Base-by-base conservation (phyloP, 2,113 vertebrate genomes). In the Sakesphorus luctuosus region DNA sequence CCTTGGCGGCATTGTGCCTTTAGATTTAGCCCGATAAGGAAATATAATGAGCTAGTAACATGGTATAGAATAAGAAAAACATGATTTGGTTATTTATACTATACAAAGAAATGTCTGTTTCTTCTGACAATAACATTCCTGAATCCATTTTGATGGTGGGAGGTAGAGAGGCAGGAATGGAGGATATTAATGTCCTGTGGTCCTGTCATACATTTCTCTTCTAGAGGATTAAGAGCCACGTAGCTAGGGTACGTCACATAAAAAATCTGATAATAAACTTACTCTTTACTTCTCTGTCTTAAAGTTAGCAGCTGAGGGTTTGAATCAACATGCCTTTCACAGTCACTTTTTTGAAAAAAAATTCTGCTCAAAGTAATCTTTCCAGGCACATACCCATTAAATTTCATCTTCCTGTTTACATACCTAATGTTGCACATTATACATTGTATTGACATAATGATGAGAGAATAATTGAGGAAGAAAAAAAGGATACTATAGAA, bases 1-100 rank as follows among this genome's bases (percentile, higher is more conserved):
- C 36, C 5, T 35, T 76, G 38, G 1, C 2, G n/a, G 2, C 11
- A 47, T 50, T 2, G 0, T 38, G 15, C 13, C 33, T 91, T 67
- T 31, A 58, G n/a, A 29, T 74, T 61, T 65, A 59, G 8, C 8
- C 66, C 46, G 13, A 55, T n/a, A 66, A 71, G 36, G 50, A 86
- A 72, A 68, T 7, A 13, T 36, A 46, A 66, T 7, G 18, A 69
- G 33, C 11, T 47, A 52, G 25, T 13, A 73, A 78, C 31, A 35
- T 49, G 5, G 8, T 65, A 61, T 29, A 43, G 18, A 15, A 44
- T 9, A 71, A 61, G 9, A 3, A 46, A 79, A 84, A 46, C 18
- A 35, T 19, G 6, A 33, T 75, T 58, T 59, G 3, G 6, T 56
- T 71, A 46, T 79, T 55, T 50, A 61, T 49, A 35, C 21, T 28